Conservation (phyloP, 2,888 invertebrate species). For the Schizotus pectinicornis region DNA sequence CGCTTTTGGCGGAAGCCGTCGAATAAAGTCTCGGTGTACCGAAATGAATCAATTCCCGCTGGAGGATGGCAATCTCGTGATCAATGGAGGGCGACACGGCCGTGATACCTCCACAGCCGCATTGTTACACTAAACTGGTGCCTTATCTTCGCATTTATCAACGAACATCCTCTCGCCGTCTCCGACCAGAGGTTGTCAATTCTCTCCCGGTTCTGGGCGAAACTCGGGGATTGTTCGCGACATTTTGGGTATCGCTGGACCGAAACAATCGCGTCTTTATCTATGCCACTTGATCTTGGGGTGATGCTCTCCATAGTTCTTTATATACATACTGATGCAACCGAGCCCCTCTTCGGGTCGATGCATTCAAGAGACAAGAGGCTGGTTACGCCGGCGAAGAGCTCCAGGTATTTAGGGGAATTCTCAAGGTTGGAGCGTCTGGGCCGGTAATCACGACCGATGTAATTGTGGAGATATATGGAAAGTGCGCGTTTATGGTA, state of each 20-base stretch:
- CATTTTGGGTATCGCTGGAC: conserved; percentile 41
- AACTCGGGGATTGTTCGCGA: background rate
- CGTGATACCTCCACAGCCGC: conserved; percentile 53
- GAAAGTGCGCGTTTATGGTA: no score
- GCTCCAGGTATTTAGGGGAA: no score
- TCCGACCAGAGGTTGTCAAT: conserved; percentile 17
- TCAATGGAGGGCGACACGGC: conserved; percentile 55
- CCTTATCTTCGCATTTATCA: conserved; percentile 56
- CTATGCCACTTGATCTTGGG: conserved; percentile 52
- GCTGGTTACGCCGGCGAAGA: no score
- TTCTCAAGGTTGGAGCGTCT: no score
- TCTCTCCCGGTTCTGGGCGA: background rate
- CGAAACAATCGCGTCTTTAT: conserved; percentile 53
- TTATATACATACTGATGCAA: conserved; percentile 26
- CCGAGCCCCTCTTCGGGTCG: conserved; percentile 11
- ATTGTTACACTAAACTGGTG: conserved; percentile 46
- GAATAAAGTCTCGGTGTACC: conserved; percentile 49
- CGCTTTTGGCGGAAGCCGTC: background rate
- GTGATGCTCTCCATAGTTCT: conserved; percentile 21
- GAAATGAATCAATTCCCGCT: conserved; percentile 59
- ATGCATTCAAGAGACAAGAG: background rate
- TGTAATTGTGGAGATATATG: no score
- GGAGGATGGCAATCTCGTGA: conserved; percentile 54
- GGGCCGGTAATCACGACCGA: no score
- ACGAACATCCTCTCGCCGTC: conserved; percentile 39